Evolutionary conservation across 2,113 vertebrate species (phyloP).

Genomic region (Muntiacus reevesi): DNA sequence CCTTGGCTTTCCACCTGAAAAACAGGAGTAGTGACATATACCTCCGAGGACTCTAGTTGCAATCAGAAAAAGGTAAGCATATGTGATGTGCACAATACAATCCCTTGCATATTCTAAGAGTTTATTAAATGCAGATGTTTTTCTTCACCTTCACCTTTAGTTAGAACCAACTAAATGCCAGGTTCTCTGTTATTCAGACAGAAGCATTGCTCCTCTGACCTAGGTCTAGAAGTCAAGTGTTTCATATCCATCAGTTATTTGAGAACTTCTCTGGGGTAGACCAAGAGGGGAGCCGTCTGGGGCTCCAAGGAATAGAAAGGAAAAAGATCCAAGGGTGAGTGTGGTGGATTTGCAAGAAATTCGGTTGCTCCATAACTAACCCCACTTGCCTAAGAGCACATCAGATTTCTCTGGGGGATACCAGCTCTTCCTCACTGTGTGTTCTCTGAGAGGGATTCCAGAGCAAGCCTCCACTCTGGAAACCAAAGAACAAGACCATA

Average conservation of each 20-base stretch:
- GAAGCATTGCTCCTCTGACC: neutral
- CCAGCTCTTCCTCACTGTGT: neutral
- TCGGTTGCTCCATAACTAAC: rapidly evolving
- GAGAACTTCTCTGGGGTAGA: neutral
- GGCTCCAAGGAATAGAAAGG: neutral
- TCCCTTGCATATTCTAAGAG: neutral
- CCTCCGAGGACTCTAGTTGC: neutral
- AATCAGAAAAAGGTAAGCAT: neutral
- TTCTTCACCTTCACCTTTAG: neutral
- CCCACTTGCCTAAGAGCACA: too few species aligned
- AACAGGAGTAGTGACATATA: neutral
- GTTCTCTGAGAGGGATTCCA: neutral
- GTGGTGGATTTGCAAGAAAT: too few species aligned
- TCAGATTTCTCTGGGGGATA: neutral
- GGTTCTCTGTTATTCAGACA: neutral
- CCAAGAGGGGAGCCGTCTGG: neutral
- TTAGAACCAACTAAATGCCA: neutral
- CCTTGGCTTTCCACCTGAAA: neutral
- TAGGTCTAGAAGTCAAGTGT: neutral
- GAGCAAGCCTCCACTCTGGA: neutral
- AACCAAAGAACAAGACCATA: neutral
- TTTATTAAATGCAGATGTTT: neutral
- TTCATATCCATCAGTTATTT: neutral
- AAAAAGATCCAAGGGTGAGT: neutral
- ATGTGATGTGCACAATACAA: neutral